Percentiles rank a stretch among this genome's conserved stretches.
Evolutionary conservation across 2,797 vertebrate species (phyloP).

Genomic region (Myotis pilosus): DNA sequence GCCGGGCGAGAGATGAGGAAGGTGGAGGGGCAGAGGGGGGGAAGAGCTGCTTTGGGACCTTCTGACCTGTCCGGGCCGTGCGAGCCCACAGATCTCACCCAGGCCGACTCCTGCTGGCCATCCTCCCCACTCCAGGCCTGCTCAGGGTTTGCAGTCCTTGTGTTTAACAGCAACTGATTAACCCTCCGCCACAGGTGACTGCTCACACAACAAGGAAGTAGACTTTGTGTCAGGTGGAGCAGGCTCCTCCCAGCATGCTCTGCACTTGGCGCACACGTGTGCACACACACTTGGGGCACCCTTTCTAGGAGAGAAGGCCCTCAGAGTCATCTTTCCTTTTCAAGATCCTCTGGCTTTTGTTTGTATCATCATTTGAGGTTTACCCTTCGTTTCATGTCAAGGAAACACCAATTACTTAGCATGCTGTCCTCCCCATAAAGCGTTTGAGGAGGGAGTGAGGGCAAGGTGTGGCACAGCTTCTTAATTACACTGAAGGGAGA

Average conservation of each 20-base stretch:
- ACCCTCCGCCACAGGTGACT: background rate
- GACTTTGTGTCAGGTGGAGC: accelerated
- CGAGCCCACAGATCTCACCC: background rate
- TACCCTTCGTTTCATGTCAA: background rate
- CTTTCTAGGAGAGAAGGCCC: too few species aligned
- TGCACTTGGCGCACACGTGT: too few species aligned
- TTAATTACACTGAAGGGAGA: background rate
- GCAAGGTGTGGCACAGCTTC: background rate
- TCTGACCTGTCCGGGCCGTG: background rate
- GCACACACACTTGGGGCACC: background rate
- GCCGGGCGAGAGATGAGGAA: background rate
- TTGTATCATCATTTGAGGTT: background rate
- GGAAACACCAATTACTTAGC: background rate
- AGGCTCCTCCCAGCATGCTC: background rate
- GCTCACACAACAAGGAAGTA: background rate
- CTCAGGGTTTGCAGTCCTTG: background rate
- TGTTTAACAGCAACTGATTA: background rate
- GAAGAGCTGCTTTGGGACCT: background rate
- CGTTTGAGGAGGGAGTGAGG: background rate
- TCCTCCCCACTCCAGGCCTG: background rate
- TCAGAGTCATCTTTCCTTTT: too few species aligned
- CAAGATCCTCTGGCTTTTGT: background rate
- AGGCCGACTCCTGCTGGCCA: background rate
- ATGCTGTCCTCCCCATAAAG: background rate
- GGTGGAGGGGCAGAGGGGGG: background rate